Evolutionary conservation across 2,797 vertebrate genomes (phyloP).

Genomic region (Sebastes itinus): DNA sequence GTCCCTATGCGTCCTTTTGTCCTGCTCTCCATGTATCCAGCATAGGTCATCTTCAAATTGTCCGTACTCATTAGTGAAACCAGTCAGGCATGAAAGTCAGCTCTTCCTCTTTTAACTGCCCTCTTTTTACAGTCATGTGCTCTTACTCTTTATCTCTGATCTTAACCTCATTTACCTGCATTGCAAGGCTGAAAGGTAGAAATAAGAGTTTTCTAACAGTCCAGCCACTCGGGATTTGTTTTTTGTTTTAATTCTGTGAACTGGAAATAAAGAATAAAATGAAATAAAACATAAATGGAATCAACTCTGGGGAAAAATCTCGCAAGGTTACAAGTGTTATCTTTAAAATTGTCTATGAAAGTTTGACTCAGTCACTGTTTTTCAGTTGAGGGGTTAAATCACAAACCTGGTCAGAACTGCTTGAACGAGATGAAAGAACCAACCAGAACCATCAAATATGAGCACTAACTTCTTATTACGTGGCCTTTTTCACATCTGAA

Average conservation of each 20-base stretch:
- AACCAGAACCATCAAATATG: background rate
- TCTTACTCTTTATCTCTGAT: background rate
- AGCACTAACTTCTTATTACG: background rate
- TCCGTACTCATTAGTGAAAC: slow-evolving; percentile 25
- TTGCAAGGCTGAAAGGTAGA: background rate
- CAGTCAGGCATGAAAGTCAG: slow-evolving; percentile 42
- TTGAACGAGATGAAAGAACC: background rate
- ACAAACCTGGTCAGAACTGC: background rate
- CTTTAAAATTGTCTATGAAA: background rate
- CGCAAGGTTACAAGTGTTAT: background rate
- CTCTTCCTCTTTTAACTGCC: background rate
- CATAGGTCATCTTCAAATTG: slow-evolving; percentile 18
- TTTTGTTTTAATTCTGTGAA: background rate
- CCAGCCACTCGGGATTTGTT: background rate
- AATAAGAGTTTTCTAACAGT: background rate
- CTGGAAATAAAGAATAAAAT: background rate
- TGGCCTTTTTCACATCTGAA: background rate
- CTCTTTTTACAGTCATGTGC: background rate
- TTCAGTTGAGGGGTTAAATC: background rate
- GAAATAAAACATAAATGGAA: background rate
- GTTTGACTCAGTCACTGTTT: background rate
- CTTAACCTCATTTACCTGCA: background rate
- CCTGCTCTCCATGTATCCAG: background rate
- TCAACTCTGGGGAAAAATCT: too few species aligned
- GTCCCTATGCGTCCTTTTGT: background rate